phyloP scores from a whole-genome alignment of 2,888 invertebrate genomes.

The Heteropelma amictum region DNA sequence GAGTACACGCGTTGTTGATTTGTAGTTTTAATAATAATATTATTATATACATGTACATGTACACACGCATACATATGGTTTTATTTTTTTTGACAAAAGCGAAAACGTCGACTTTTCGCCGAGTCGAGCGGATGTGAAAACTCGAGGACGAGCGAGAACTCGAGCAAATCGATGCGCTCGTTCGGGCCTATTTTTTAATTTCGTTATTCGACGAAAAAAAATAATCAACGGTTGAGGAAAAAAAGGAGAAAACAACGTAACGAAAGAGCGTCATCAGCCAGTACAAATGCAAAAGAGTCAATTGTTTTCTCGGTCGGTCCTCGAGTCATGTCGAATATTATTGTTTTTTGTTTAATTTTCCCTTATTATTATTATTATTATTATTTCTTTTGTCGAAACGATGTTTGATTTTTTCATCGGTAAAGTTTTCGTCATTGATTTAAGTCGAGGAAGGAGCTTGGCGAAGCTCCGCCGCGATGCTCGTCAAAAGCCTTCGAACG shows the following conservation, averaged over 20 bases:
- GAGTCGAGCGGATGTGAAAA: constrained; percentile 31
- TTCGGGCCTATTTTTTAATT: constrained; percentile 8
- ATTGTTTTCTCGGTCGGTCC: constrained; percentile 28
- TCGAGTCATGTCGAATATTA: constrained; percentile 46
- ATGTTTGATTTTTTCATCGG: constrained; percentile 33
- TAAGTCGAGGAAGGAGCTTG: constrained; percentile 44
- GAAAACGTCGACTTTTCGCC: constrained; percentile 27
- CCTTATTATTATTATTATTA: constrained; percentile 32
- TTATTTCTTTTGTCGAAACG: constrained; percentile 25
- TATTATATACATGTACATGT: constrained; percentile 31
- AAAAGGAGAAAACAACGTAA: constrained; percentile 11
- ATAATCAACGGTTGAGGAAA: not conserved
- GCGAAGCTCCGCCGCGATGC: constrained; percentile 17
- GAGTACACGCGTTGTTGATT: constrained; percentile 69
- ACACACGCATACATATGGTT: not conserved
- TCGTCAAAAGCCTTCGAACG: too few relatives aligned
- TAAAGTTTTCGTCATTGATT: constrained; percentile 35
- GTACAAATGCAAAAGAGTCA: constrained; percentile 55
- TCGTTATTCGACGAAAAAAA: not conserved
- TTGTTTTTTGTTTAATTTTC: constrained; percentile 17
- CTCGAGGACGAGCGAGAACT: constrained; percentile 48
- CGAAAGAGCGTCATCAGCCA: constrained; percentile 39
- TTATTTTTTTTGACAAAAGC: constrained; percentile 27
- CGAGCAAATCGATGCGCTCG: constrained; percentile 32
- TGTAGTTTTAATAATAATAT: constrained; percentile 57